phyloP scores from a whole-genome alignment of 2,797 vertebrate species.

The Lateolabrax maculatus region DNA sequence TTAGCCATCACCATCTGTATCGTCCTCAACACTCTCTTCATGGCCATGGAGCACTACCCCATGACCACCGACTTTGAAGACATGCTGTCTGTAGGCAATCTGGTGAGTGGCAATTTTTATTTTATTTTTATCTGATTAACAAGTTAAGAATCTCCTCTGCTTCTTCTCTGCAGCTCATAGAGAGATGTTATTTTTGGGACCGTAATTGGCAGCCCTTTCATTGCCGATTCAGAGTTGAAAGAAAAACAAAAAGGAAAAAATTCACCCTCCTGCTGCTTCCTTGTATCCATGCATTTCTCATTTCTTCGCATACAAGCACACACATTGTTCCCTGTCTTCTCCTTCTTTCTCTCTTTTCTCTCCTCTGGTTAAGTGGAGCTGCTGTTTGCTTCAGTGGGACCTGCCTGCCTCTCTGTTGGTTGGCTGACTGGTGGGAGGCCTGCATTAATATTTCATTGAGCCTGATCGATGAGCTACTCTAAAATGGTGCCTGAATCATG shows the following conservation, averaged over 20 bases:
- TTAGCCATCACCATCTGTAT: constrained; percentile 99
- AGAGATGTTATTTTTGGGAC: constrained; percentile 68
- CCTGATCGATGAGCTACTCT: constrained; percentile 77
- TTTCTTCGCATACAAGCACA: constrained; percentile 29
- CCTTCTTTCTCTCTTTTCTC: constrained; percentile 15
- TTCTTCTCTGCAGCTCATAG: constrained; percentile 42
- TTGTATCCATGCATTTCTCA: constrained; percentile 38
- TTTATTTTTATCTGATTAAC: constrained; percentile 13
- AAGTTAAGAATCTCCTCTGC: constrained; percentile 32
- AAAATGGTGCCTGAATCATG: constrained; percentile 75
- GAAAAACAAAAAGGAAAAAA: constrained; percentile 34
- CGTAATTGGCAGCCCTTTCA: constrained; percentile 62
- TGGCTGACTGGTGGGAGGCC: constrained; percentile 70
- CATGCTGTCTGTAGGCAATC: constrained; percentile 94
- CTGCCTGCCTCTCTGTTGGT: constrained; percentile 60
- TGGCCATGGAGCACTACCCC: constrained; percentile 99
- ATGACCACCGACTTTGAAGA: constrained; percentile 93
- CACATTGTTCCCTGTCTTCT: constrained; percentile 41
- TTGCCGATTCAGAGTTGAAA: constrained; percentile 51
- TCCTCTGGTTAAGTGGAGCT: constrained; percentile 47
- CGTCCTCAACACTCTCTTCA: constrained; percentile 98
- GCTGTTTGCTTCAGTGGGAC: constrained; percentile 62
- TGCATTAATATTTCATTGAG: constrained; percentile 80
- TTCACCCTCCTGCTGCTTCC: constrained; percentile 22
- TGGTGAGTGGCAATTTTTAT: constrained; percentile 88